Evolutionary conservation across 2,888 invertebrate species (phyloP).

Genomic region (Dicyrtoma fusca): DNA sequence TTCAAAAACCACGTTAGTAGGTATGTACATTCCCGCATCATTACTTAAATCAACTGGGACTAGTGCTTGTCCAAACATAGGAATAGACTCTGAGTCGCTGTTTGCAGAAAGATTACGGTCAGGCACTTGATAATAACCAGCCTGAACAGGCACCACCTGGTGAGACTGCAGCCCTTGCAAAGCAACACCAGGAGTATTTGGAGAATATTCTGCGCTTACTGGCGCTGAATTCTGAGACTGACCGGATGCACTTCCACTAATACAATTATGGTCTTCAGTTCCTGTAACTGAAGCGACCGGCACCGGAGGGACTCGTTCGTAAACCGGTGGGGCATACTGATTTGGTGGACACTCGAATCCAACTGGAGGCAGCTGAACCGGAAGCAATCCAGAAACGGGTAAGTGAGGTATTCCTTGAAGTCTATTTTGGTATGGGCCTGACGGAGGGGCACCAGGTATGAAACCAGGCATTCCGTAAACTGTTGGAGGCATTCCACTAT

Average conservation of each 20-base stretch:
- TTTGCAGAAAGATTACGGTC: neutral
- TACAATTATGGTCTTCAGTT: neutral
- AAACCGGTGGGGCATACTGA: constrained; percentile 18
- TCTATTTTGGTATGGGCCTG: constrained; percentile 5
- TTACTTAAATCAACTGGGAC: neutral
- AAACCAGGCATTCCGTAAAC: constrained; percentile 1
- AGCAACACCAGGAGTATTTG: neutral
- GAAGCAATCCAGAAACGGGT: constrained; percentile 10
- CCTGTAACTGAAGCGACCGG: constrained; percentile 1
- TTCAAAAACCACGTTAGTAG: constrained; percentile 3
- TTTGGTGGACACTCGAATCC: constrained; percentile 8
- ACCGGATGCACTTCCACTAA: neutral
- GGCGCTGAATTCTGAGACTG: constrained; percentile 6
- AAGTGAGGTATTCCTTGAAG: neutral
- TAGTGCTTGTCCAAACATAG: neutral
- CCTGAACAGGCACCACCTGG: neutral
- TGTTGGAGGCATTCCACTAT: constrained; percentile 4
- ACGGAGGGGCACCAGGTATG: neutral
- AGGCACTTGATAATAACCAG: constrained; percentile 16
- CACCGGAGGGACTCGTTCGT: neutral
- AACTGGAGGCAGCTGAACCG: constrained; percentile 11
- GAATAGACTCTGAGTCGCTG: neutral
- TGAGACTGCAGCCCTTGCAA: constrained; percentile 8
- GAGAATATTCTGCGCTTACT: neutral
- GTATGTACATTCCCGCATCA: neutral